Base-by-base conservation (phyloP, 2,113 vertebrate species). In the Catharus minimus region DNA sequence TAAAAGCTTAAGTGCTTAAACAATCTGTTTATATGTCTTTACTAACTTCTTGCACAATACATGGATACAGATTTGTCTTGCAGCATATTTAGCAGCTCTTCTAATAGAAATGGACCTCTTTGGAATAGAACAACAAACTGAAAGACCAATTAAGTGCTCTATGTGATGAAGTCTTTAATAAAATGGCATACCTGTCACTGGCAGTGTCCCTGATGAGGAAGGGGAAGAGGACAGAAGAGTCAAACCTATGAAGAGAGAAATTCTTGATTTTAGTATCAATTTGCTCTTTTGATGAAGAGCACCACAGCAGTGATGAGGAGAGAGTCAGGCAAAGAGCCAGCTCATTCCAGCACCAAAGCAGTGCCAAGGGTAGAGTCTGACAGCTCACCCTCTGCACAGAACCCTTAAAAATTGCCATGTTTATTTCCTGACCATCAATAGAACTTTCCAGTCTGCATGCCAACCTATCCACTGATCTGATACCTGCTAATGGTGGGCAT, bases 201-300 rank as follows among this genome's bases (percentile, higher is more conserved):
- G 49, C 49, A 38, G 60, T 16, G 27, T 61, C 41, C 69, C 32
- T 21, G 74, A 65, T 8, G 91, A 87, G 81, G 81, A 83, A 62
- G 7, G 15, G 32, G 49, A 36, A 60, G 73, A 10, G 41, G 58
- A 65, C 33, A n/a, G 33, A 56, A 53, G n/a, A 86, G 11, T 8
- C 2, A 32, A 79, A 92, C 32, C 87, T 96, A 17, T 22, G n/a
- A 71, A 93, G 53, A 89, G 39, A 94, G 53, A 94, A 88, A 81
- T 18, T 56, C 19, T 53, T 89, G 19, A 68, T 78, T 52, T 92
- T 86, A 71, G 3, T 44, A 65, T 84, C 2, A 6, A 46, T 68
- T 72, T 64, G 12, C 20, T 71, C 38, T 72, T 78, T 39, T 27
- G 43, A 67, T 2, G 6, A 76, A 43, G 3, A 66, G 26, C 38